A percentile compares a stretch with the other conserved stretches of the same genome.
These are phyloP conservation scores for Clarias fuscus DNA, from an alignment of 2,797 vertebrate species.

Conservation along the genomic window DNA sequence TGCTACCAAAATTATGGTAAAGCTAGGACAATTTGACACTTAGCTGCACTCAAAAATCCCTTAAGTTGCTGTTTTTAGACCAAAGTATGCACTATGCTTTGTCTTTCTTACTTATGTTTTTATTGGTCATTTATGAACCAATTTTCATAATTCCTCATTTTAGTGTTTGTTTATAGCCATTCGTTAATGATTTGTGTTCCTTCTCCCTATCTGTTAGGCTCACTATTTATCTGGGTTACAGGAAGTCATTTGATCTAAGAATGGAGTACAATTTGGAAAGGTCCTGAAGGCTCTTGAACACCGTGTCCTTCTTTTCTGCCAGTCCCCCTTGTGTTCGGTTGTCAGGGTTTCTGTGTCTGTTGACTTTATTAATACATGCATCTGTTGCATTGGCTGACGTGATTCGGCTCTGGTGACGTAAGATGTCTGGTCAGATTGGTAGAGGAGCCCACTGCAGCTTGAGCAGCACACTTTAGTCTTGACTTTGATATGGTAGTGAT, in stretches of 20 bases:
- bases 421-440: slow-evolving; percentile 35
- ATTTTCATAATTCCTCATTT: neutral
- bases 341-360: slow-evolving; percentile 50
- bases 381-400: slow-evolving; percentile 44
- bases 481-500: neutral
- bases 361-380: slow-evolving; percentile 62
- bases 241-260: neutral
- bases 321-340: slow-evolving; percentile 43
- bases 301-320: slow-evolving; percentile 42
- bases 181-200: no score
- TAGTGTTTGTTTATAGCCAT: neutral
- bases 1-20: neutral
- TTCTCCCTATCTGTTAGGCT: neutral
- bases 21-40: neutral
- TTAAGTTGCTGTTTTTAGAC: neutral
- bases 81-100: slow-evolving; percentile 7
- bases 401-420: slow-evolving; percentile 37
- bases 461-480: neutral
- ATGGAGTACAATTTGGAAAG: slow-evolving; percentile 1
- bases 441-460: slow-evolving; percentile 22
- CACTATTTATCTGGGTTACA: neutral
- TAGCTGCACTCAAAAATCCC: slow-evolving; percentile 11
- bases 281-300: slow-evolving; percentile 38
- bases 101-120: neutral
- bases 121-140: neutral